phyloP scores from a whole-genome alignment of 2,113 vertebrate species.

The Bujurquina vittata region DNA sequence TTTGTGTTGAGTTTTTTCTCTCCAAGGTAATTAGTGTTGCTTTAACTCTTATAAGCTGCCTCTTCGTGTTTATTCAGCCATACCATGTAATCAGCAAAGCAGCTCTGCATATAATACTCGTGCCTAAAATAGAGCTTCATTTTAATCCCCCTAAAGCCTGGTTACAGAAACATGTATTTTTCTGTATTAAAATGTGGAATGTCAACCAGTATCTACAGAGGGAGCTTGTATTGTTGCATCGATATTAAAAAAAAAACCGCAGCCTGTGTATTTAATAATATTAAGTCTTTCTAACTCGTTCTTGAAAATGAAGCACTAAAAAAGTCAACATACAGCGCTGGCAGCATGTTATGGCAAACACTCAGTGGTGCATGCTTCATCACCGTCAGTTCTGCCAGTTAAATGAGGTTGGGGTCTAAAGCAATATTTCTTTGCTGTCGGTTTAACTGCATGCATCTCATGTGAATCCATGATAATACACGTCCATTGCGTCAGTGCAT shows the following conservation, averaged over 20 bases:
- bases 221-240: neutral
- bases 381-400: neutral
- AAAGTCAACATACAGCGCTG: neutral
- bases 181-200: neutral
- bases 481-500: constrained; percentile 36
- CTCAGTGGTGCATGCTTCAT: neutral
- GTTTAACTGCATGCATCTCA: constrained; percentile 27
- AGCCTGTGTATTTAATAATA: neutral
- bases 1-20: neutral
- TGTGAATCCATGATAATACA: constrained; percentile 37
- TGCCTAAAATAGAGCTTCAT: neutral
- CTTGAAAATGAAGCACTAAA: constrained; percentile 3
- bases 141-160: constrained; percentile 5
- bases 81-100: constrained; percentile 8
- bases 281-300: neutral
- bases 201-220: neutral
- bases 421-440: constrained; percentile 5
- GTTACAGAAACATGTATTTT: neutral
- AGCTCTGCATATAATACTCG: neutral
- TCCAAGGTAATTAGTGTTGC: neutral
- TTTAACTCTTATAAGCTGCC: neutral
- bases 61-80: neutral
- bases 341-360: neutral
- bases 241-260: neutral
- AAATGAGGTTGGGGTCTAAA: constrained; percentile 24